Conservation (phyloP, 1,140 invertebrate species). For the Asobara japonica region DNA sequence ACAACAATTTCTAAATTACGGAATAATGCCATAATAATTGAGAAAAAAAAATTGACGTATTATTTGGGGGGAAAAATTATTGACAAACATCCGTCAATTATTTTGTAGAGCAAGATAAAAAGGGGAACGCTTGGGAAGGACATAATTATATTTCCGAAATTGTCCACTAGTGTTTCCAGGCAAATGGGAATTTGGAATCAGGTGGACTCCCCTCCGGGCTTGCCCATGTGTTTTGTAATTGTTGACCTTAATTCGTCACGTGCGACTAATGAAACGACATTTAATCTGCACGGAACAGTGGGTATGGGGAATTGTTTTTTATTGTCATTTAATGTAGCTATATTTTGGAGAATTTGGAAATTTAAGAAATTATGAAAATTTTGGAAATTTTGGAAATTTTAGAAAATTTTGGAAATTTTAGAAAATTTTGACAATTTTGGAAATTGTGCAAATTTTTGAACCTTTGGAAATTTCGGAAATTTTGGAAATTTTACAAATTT, state of each 20-base stretch:
- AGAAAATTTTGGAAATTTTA: too few relatives aligned
- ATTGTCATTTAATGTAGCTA: too few relatives aligned
- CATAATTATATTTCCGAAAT: slow-evolving; percentile 11
- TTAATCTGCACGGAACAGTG: too few relatives aligned
- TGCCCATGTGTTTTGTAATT: slow-evolving; percentile 1
- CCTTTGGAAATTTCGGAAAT: too few relatives aligned
- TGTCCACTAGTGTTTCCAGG: not conserved
- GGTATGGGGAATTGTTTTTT: too few relatives aligned
- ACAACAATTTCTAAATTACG: not conserved
- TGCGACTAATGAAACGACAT: slow-evolving; percentile 12
- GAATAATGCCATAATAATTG: not conserved
- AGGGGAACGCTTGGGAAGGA: slow-evolving; percentile 17
- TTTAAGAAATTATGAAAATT: slow-evolving; percentile 2
- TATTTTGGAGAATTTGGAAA: too few relatives aligned
- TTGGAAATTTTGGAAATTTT: too few relatives aligned
- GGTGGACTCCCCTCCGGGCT: not conserved
- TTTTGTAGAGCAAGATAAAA: slow-evolving; percentile 45
- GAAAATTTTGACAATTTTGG: too few relatives aligned
- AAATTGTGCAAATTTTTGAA: too few relatives aligned
- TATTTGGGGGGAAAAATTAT: slow-evolving; percentile 18
- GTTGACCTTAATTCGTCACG: not conserved
- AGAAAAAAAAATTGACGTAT: slow-evolving; percentile 22
- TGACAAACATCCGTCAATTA: slow-evolving; percentile 56
- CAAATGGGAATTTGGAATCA: not conserved
- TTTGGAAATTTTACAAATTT: too few relatives aligned